Evolutionary conservation across 1,140 invertebrate genomes (phyloP).

Genomic region (Tetraneura akinire): DNA sequence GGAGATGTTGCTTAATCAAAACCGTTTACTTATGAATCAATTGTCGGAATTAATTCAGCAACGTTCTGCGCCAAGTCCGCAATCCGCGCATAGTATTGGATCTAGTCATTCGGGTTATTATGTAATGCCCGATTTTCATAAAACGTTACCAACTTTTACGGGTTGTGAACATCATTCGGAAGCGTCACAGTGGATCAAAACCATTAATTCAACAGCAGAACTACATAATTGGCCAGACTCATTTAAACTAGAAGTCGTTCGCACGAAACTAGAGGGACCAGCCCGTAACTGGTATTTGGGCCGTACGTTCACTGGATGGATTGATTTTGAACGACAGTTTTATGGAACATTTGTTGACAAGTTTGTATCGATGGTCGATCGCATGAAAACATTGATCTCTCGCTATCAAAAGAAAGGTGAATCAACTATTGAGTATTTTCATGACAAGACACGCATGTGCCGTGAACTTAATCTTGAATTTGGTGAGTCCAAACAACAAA

Average conservation of each 20-base stretch:
- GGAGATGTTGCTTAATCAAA: neutral
- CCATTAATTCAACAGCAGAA: neutral
- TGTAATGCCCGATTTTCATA: neutral
- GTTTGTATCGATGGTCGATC: neutral
- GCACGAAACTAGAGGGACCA: neutral
- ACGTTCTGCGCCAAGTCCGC: neutral
- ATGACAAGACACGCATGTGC: neutral
- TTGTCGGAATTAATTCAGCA: neutral
- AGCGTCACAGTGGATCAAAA: neutral
- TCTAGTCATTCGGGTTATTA: neutral
- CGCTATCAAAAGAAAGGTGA: neutral
- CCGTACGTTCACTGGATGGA: neutral
- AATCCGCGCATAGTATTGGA: neutral
- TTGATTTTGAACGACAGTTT: neutral
- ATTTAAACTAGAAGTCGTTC: neutral
- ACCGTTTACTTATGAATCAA: neutral
- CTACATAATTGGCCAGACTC: neutral
- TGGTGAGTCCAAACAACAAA: neutral
- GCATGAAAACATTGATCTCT: neutral
- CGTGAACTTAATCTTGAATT: neutral
- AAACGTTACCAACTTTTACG: neutral
- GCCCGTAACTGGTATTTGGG: neutral
- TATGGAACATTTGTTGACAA: neutral
- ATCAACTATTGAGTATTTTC: neutral
- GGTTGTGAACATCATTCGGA: neutral